A percentile compares a stretch with the other conserved stretches of the same genome.
These are phyloP conservation scores for Caenorhabditis inopinata DNA, from an alignment of 1,140 invertebrate genomes.

Conservation along the genomic window DNA sequence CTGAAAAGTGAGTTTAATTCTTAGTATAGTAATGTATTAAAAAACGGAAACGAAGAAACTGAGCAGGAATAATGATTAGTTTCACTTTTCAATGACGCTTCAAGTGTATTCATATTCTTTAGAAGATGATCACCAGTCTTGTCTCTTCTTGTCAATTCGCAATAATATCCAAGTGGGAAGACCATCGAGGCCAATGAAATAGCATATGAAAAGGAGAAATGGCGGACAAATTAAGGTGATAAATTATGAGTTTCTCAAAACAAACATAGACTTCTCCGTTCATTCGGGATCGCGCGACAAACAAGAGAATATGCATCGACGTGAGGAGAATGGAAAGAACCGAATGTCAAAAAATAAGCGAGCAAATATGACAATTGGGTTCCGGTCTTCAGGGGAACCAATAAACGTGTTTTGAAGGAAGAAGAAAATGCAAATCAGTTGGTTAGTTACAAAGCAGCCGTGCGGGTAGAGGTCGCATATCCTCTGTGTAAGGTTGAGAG, in stretches of 20 bases:
- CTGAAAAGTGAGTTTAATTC: neutral
- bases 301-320: neutral
- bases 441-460: neutral
- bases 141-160: constrained; percentile 27
- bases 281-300: constrained; percentile 11
- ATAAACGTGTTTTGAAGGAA: neutral
- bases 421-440: constrained; percentile 20
- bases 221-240: neutral
- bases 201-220: neutral
- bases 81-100: neutral
- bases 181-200: neutral
- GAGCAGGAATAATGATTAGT: constrained; percentile 1
- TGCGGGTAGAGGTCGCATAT: neutral
- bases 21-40: neutral
- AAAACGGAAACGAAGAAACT: neutral
- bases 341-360: constrained; percentile 23
- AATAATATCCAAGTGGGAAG: constrained; percentile 31
- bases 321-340: neutral
- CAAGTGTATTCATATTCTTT: constrained; percentile 14
- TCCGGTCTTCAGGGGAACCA: neutral
- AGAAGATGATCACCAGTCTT: neutral
- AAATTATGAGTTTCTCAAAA: constrained; percentile 32
- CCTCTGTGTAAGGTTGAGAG: neutral
- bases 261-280: neutral
- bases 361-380: constrained; percentile 30